Conservation (phyloP, 2,113 vertebrate genomes). For the Sorex araneus region DNA sequence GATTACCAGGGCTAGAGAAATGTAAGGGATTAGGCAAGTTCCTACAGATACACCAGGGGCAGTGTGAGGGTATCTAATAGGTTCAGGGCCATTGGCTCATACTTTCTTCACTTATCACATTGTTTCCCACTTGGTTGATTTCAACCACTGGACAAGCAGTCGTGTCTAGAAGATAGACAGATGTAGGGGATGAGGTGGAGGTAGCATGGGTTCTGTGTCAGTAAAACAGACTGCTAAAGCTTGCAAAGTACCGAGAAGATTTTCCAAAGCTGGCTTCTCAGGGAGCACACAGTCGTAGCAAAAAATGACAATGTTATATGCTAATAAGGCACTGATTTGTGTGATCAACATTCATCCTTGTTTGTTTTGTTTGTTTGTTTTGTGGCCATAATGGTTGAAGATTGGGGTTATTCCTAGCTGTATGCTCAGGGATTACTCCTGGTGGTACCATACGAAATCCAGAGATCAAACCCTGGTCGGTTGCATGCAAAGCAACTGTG, state of each 20-base stretch:
- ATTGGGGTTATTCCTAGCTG: no score
- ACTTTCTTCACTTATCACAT: not conserved
- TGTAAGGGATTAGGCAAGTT: not conserved
- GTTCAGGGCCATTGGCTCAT: not conserved
- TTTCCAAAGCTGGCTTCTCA: no score
- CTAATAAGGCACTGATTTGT: no score
- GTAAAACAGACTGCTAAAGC: not conserved
- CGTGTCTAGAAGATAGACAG: not conserved
- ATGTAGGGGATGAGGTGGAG: not conserved
- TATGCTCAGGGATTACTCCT: no score
- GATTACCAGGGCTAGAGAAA: not conserved
- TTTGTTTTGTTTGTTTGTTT: no score
- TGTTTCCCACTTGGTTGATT: constrained; percentile 31
- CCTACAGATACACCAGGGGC: not conserved
- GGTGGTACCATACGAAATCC: no score
- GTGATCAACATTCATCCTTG: no score
- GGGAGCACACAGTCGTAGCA: no score
- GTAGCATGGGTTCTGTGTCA: not conserved
- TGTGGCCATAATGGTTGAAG: no score
- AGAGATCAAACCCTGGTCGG: no score
- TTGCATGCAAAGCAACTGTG: no score
- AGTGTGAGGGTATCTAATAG: constrained; percentile 5
- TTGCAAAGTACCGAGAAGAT: not conserved
- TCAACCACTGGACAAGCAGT: not conserved
- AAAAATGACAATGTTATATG: no score